A percentile compares a stretch with the other conserved stretches of the same genome.
Evolutionary conservation across 1,140 invertebrate genomes (phyloP).

Genomic region (Penaeus japonicus): DNA sequence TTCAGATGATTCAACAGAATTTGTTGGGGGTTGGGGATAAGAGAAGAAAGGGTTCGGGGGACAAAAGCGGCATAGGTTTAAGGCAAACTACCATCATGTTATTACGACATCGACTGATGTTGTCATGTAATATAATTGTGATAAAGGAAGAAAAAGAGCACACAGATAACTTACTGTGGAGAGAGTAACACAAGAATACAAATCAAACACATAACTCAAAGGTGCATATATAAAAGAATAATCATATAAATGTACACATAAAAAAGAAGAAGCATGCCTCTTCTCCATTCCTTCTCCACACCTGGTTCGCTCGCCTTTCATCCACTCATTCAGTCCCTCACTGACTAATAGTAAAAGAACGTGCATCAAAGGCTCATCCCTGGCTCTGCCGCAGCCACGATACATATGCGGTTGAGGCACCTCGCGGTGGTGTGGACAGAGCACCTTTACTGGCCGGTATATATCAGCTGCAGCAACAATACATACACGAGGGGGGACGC

Average conservation of each 20-base stretch:
- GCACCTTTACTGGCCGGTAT: conserved; percentile 40
- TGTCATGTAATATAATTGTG: too few species aligned
- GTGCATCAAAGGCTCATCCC: not conserved
- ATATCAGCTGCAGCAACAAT: conserved; percentile 45
- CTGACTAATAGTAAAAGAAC: not conserved
- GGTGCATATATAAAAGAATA: too few species aligned
- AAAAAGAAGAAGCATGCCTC: too few species aligned
- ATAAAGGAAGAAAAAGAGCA: too few species aligned
- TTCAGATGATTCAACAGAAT: not conserved
- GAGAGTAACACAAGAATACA: too few species aligned
- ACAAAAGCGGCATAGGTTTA: not conserved
- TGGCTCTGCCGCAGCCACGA: not conserved
- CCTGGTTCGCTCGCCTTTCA: too few species aligned
- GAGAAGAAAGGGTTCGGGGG: not conserved
- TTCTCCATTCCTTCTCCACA: too few species aligned
- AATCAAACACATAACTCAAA: too few species aligned
- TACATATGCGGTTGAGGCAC: not conserved
- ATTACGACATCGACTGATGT: too few species aligned
- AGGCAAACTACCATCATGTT: not conserved
- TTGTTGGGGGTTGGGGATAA: not conserved
- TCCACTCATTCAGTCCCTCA: too few species aligned
- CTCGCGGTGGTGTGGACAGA: conserved; percentile 20
- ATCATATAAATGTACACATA: too few species aligned
- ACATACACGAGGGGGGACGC: conserved; percentile 38
- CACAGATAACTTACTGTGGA: too few species aligned